A percentile compares a stretch with the other conserved stretches of the same genome.
These are phyloP conservation scores for Parelbella ahira DNA, from an alignment of 2,888 invertebrate genomes.

Conservation along the genomic window DNA sequence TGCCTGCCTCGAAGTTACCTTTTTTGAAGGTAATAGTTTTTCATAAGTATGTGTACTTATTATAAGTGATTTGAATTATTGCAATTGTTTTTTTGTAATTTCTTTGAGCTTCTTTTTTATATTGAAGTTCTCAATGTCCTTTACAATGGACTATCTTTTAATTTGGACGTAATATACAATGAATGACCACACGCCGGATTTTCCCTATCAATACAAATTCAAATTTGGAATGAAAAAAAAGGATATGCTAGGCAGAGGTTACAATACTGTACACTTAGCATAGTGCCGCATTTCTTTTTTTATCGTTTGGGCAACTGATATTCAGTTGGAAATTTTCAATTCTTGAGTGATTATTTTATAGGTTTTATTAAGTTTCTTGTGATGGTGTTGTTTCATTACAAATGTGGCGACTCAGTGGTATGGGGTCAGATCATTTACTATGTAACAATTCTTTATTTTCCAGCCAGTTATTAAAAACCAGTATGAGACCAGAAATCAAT, in stretches of 20 bases:
- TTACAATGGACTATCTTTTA: no score
- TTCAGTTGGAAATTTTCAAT: conserved; percentile 1
- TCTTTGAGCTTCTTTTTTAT: no score
- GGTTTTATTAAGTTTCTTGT: conserved; percentile 2
- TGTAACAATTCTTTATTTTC: no score
- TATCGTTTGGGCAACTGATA: conserved; percentile 5
- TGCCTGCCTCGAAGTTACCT: conserved; percentile 60
- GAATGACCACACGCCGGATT: no score
- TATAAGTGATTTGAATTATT: conserved; percentile 29
- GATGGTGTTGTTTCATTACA: conserved; percentile 5
- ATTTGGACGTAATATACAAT: no score
- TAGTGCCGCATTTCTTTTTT: conserved; percentile 4
- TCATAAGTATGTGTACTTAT: conserved; percentile 48
- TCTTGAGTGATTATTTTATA: conserved; percentile 3
- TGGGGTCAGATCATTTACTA: no score
- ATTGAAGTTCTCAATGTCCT: no score
- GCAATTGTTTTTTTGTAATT: conserved; percentile 38
- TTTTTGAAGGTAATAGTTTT: conserved; percentile 39
- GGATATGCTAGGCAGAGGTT: neutral
- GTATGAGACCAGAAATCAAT: no score
- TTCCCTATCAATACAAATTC: no score
- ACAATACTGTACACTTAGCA: conserved; percentile 7
- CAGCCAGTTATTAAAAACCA: no score
- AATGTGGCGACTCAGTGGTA: no score
- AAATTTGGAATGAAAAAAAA: no score